Base-by-base conservation (phyloP, 2,113 vertebrate species). In the Hucho hucho region DNA sequence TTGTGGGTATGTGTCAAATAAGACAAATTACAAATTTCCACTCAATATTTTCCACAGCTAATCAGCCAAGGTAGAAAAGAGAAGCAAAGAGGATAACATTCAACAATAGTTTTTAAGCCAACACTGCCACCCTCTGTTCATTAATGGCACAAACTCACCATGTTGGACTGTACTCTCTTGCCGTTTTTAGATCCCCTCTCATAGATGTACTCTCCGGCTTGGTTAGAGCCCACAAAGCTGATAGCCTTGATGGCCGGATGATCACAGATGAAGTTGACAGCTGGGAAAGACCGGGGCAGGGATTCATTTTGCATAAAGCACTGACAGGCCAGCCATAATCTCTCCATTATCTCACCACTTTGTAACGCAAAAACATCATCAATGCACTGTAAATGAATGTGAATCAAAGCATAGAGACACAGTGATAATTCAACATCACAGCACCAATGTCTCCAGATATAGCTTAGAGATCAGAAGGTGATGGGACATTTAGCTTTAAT, bases 171-270 rank as follows among this genome's bases (percentile, higher is more conserved):
- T 69, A 99, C 96, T 83, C 97, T 94, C 91, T 99, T 99, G 87
- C 97, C 97, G 32, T 98, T 93, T 91, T 92, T 95, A 59, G 96
- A 98, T 72, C 97, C 97, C 81, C 95, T 95, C 89, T 97, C 95
- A 66, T 98, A 99, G 91, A 99, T 98, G 85, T 99, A 96, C 81
- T 99, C 96, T 70, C 98, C 97, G 56, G 96, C 98, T 90, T 96
- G 95, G 90, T 98, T 99, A 78, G 98, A 99, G 82, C 98, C 98
- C 86, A 99, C 98, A 89, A 99, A 99, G 90, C 98, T 98, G 94
- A 99, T 97, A 4, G 97, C 96, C 86, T 91, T 97, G 91, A 99
- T 97, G 80, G 95, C 92, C n/a, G 95, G 96, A 85, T 99, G 94
- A 95, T 99, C 97, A 80, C 98, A 99, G 90, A 98, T 95, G 84